Evolutionary conservation across 2,797 vertebrate species (phyloP).

Genomic region (Balearica regulorum): DNA sequence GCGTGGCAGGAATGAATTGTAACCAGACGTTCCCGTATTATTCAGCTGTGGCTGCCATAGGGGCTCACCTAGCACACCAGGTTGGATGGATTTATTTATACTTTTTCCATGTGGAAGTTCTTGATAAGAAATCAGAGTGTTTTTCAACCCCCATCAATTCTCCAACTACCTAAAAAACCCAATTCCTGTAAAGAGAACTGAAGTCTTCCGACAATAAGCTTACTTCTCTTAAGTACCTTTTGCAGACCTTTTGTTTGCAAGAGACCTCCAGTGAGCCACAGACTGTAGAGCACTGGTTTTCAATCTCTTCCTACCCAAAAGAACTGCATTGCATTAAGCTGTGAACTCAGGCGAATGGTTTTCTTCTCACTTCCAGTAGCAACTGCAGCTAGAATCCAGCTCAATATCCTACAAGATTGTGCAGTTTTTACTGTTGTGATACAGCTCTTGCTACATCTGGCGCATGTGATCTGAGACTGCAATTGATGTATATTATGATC

Average conservation of each 20-base stretch:
- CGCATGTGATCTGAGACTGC: background rate
- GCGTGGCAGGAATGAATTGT: slow-evolving; percentile 79
- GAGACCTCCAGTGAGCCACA: background rate
- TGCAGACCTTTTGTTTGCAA: background rate
- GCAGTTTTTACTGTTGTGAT: background rate
- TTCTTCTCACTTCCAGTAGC: background rate
- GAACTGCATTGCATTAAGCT: background rate
- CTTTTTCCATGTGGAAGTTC: background rate
- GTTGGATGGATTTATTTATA: slow-evolving; percentile 65
- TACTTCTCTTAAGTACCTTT: background rate
- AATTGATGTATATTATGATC: background rate
- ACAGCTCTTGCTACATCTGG: background rate
- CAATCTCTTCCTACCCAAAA: background rate
- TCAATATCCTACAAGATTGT: background rate
- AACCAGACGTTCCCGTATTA: slow-evolving; percentile 89
- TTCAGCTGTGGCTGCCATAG: slow-evolving; percentile 72
- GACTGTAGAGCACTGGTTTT: background rate
- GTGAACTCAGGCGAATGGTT: background rate
- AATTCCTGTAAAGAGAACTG: background rate
- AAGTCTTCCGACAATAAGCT: background rate
- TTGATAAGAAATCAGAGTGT: background rate
- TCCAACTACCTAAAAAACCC: background rate
- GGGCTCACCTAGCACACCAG: slow-evolving; percentile 85
- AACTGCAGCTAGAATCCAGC: background rate
- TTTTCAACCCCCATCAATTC: background rate